phyloP scores from a whole-genome alignment of 2,113 vertebrate species.

The Entelurus aequoreus region DNA sequence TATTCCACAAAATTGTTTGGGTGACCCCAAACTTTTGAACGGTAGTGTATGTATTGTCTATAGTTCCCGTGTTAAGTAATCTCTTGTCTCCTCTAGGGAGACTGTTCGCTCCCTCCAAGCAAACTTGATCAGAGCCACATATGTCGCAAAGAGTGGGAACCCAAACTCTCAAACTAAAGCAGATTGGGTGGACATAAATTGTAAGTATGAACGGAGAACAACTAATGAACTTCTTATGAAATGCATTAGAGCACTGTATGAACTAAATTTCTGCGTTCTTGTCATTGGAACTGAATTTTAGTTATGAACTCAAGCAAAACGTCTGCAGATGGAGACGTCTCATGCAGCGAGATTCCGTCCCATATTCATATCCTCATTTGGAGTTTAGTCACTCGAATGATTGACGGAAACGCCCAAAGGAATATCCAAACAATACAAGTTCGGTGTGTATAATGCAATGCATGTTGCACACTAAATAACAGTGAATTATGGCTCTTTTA shows the following conservation, averaged over 20 bases:
- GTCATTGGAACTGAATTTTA: constrained; percentile 25
- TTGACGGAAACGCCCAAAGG: constrained; percentile 72
- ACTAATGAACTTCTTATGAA: not conserved
- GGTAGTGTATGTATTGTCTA: no score
- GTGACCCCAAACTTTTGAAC: no score
- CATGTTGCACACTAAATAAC: constrained; percentile 5
- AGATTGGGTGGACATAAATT: constrained; percentile 81
- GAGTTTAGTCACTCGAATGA: constrained; percentile 60
- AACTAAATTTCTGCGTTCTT: not conserved
- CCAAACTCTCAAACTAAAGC: constrained; percentile 58
- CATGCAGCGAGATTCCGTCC: constrained; percentile 77
- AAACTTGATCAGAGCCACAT: constrained; percentile 70
- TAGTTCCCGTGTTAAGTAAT: constrained; percentile 5
- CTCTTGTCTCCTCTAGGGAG: constrained; percentile 65
- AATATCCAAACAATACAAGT: constrained; percentile 77
- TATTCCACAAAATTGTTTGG: no score
- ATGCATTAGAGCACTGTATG: not conserved
- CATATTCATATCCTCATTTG: constrained; percentile 76
- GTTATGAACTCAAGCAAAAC: constrained; percentile 55
- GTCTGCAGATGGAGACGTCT: constrained; percentile 32
- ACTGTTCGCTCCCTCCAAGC: constrained; percentile 62
- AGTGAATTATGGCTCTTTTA: not conserved
- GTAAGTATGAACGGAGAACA: constrained; percentile 69
- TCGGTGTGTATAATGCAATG: constrained; percentile 67
- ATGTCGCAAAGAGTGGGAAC: constrained; percentile 76